Evolutionary conservation across 2,797 vertebrate genomes (phyloP), one percentile per base, ranked within the genome.

Genomic region (Spatula versicolor): DNA sequence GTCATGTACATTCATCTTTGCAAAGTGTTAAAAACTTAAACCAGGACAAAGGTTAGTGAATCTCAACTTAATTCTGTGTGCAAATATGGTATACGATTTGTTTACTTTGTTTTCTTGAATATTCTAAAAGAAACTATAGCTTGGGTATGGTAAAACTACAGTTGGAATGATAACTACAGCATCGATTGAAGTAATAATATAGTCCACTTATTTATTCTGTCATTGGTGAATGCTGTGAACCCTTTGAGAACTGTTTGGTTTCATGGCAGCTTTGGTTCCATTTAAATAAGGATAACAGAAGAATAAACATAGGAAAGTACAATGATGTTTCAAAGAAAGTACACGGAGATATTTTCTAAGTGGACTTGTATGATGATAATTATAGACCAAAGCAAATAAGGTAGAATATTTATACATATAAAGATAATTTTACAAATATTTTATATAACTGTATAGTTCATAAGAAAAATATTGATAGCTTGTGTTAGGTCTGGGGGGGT

Each of bases 361-460:
- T 98, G 97, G 97, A 96, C 96, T 97, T 92, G 95, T 98, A 96
- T 97, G 98, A 79, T 96, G 96, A 97, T 95, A 93, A 98, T 97
- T 98, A 96, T 96, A 98, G 97, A 98, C 98, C 98, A 98, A 98
- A 98, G 98, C 97, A 97, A 98, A 98, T 97, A 98, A 97, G 97
- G 97, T 97, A 97, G 97, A 98, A 97, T 98, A 98, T 98, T 98
- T 98, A 98, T 98, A 98, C 97, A 97, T 96, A 96, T 96, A 98
- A 97, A 96, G 93, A 97, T 98, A 98, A 98, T 98, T 98, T 98
- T 98, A 95, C 96, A 98, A 80, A 96, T 98, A 98, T 98, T 98
- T 98, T 98, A 92, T 98, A 98, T 98, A 97, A 98, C 90, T 98
- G 97, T 98, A 97, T 97, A 97, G 96, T 97, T 97, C 97, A 68